A percentile compares a stretch with the other conserved stretches of the same genome.
Evolutionary conservation across 2,113 vertebrate species (phyloP).

Genomic region (Spermophilus dauricus): DNA sequence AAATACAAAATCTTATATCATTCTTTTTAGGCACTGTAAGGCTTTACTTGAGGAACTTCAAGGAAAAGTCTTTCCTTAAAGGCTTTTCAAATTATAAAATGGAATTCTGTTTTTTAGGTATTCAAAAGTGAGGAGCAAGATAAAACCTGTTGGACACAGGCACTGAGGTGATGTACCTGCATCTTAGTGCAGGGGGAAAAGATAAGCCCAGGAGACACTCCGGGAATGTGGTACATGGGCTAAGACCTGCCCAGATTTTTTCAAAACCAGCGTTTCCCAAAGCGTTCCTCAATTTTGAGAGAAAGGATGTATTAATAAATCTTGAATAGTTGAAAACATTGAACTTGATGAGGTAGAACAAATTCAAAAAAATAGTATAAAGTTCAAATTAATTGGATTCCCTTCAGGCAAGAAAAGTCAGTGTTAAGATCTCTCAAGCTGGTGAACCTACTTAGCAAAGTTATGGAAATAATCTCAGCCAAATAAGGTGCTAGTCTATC

Average conservation of each 20-base stretch:
- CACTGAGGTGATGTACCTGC: not conserved
- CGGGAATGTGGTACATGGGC: rapidly evolving
- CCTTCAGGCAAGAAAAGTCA: not conserved
- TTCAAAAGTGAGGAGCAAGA: not conserved
- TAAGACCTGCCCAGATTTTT: not conserved
- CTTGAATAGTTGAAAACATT: constrained; percentile 5
- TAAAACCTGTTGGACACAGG: not conserved
- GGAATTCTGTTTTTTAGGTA: not conserved
- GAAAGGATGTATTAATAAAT: not conserved
- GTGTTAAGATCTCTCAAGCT: not conserved
- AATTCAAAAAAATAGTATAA: not conserved
- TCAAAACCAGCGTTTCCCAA: not conserved
- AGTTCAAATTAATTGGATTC: not conserved
- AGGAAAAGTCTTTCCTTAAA: not conserved
- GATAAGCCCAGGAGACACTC: no score
- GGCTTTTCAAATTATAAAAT: not conserved
- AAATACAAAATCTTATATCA: not conserved
- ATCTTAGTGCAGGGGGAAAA: rapidly evolving
- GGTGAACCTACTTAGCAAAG: not conserved
- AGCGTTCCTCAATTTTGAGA: not conserved
- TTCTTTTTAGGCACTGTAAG: not conserved
- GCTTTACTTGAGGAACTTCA: not conserved
- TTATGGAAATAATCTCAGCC: not conserved
- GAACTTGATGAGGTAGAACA: constrained; percentile 14
- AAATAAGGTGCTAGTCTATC: not conserved